Evolutionary conservation across 2,888 invertebrate genomes (phyloP).

Genomic region (Athripsodes cinereus): DNA sequence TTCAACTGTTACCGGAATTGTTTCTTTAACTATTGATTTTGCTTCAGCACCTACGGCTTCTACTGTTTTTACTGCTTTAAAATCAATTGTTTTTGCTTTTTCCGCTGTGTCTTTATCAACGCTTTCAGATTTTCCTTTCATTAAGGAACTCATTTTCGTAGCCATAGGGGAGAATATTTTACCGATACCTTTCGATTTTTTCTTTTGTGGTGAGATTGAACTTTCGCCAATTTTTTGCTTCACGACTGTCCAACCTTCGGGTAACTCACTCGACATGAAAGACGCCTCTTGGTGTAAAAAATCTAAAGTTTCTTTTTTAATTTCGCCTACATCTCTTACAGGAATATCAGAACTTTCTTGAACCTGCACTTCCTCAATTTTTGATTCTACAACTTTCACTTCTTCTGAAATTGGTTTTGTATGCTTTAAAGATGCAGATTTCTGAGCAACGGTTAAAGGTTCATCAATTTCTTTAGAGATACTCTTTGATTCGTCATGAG

Average conservation of each 20-base stretch:
- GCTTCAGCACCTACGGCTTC: neutral
- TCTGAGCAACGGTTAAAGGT: neutral
- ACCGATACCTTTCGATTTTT: neutral
- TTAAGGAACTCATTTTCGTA: neutral
- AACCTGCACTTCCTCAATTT: neutral
- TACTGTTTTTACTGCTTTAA: no score
- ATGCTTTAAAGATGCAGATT: neutral
- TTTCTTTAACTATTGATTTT: neutral
- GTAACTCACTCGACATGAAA: conserved; percentile 19
- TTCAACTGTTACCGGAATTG: neutral
- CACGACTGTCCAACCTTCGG: neutral
- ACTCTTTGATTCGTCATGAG: neutral
- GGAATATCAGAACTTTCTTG: neutral
- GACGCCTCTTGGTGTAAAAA: conserved; percentile 20
- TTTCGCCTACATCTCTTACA: neutral
- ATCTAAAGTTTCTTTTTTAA: conserved; percentile 13
- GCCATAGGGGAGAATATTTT: neutral
- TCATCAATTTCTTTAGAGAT: neutral
- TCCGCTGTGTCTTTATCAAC: neutral
- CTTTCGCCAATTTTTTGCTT: neutral
- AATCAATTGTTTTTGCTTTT: no score
- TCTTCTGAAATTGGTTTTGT: neutral
- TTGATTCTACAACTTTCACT: neutral
- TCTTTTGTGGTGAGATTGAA: neutral
- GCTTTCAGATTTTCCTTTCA: neutral